These are phyloP conservation scores for Capromys pilorides DNA, from an alignment of 2,797 vertebrate genomes.

Conservation along the genomic window DNA sequence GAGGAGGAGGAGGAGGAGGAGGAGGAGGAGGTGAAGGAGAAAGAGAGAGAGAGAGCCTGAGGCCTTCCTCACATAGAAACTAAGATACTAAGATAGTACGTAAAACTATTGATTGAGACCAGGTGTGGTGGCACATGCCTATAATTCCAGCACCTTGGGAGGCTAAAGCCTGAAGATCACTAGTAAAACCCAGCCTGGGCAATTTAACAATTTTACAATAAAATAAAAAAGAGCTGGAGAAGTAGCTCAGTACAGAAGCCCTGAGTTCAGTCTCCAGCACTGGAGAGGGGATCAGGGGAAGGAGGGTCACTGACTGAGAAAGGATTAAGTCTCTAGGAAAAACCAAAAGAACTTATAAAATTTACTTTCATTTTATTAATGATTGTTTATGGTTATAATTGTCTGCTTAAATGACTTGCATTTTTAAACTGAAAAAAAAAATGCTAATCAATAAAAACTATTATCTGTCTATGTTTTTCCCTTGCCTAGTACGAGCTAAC, in stretches of 20 bases:
- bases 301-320: background rate
- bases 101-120: background rate
- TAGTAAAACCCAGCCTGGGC: background rate
- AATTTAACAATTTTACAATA: background rate
- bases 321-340: background rate
- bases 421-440: conserved; percentile 45
- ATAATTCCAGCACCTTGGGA: background rate
- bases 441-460: background rate
- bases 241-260: background rate
- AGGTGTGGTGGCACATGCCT: background rate
- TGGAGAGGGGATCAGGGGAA: background rate
- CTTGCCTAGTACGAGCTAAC: background rate
- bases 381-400: background rate
- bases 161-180: background rate
- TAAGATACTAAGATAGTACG: background rate
- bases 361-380: background rate
- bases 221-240: background rate
- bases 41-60: too few relatives aligned
- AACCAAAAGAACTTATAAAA: conserved; percentile 34
- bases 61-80: background rate
- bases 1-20: accelerated
- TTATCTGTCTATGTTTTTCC: background rate
- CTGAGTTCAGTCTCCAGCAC: background rate
- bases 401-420: background rate
- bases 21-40: too few relatives aligned